phyloP scores from a whole-genome alignment of 2,888 invertebrate genomes.

The Tholera decimalis region DNA sequence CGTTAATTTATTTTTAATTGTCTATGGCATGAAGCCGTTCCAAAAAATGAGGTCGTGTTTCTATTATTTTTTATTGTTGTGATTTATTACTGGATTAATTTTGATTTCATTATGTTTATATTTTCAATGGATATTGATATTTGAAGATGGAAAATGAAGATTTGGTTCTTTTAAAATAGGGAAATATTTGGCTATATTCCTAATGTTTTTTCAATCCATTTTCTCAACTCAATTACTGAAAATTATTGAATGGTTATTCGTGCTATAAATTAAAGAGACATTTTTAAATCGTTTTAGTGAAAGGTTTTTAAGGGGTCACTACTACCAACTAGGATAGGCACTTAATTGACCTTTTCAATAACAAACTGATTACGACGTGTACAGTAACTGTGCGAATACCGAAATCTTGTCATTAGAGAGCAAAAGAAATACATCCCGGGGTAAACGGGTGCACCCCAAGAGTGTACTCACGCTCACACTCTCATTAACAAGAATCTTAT shows the following conservation, averaged over 20 bases:
- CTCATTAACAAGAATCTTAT: no score
- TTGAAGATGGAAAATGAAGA: constrained; percentile 19
- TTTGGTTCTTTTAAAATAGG: no score
- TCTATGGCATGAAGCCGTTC: no score
- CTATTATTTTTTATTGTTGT: constrained; percentile 60
- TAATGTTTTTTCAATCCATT: constrained; percentile 8
- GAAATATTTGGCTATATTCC: constrained; percentile 10
- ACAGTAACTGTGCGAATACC: no score
- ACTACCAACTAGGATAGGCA: no score
- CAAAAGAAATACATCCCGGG: neutral
- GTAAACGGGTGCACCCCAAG: no score
- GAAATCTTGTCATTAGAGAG: no score
- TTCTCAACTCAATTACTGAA: neutral
- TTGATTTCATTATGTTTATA: constrained; percentile 52
- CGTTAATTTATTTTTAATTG: no score
- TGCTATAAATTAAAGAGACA: neutral
- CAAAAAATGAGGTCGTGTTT: no score
- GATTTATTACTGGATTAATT: constrained; percentile 65
- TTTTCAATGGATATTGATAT: constrained; percentile 54
- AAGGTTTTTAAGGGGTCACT: neutral
- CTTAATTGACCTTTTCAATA: no score
- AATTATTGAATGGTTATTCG: neutral
- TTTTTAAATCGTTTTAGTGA: neutral
- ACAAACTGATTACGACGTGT: no score
- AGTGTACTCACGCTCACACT: no score